Evolutionary conservation across 2,888 invertebrate genomes (phyloP), one percentile per base, ranked within the genome.

Genomic region (Diarsia rubi): DNA sequence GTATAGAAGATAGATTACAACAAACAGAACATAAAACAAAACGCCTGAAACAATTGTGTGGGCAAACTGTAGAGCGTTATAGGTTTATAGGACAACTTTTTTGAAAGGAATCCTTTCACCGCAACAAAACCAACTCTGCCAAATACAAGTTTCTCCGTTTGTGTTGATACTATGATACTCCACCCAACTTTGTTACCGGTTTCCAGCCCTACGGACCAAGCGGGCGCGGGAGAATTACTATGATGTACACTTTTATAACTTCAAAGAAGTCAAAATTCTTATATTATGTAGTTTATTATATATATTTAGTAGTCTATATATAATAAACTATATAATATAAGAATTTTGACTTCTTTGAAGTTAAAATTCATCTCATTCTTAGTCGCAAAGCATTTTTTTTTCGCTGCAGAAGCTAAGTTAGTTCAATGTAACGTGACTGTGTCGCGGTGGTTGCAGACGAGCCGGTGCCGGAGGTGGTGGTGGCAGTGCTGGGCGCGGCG

Each of bases 131-230:
- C n/a, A 31, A 31, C 31, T 31, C 31, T 3, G 37, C 37, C 37
- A 37, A 5, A 37, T 37, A 37, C 37, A 37, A 37, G 37, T 31
- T 31, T 31, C 97, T 97, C 90, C 21, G 47, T 21, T 47, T 47
- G 49, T 49, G 21, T 49, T 8, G 19, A 2, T 19, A 21, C 6
- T 8, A 49, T 37, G 37, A 37, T 37, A 49, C 21, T 21, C 9
- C 49, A 21, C 49, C 49, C 21, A 49, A 49, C 21, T 21, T 49
- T 9, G 21, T 49, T 21, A 21, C 16, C 49, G 6, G 6, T 37
- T 8, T 37, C 37, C 49, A 16, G 21, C 21, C 49, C 21, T 9
- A 49, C 8, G 21, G 8, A 49, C 21, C 0, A 49, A 21, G 49
- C 21, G 8, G 21, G 47, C 47, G 47, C 19, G 49, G 9, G 49